phyloP scores from a whole-genome alignment of 2,888 invertebrate species.

The Melanargia galathea region DNA sequence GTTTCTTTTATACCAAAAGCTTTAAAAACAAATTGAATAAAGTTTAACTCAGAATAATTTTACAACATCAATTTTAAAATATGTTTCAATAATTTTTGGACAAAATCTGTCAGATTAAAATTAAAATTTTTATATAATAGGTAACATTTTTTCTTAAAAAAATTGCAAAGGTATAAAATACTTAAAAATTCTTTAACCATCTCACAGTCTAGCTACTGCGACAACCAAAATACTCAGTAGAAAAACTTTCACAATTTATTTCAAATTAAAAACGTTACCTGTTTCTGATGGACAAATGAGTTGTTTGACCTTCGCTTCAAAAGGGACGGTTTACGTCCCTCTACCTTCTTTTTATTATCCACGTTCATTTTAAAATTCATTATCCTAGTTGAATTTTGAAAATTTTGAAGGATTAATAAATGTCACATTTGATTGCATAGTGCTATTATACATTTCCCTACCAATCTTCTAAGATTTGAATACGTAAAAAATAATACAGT shows the following conservation, averaged over 20 bases:
- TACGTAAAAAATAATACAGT: no score
- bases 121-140: no score
- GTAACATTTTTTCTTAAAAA: no score
- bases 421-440: background rate
- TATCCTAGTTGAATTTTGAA: background rate
- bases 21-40: no score
- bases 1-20: no score
- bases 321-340: background rate
- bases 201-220: slow-evolving; percentile 16
- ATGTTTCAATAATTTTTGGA: no score
- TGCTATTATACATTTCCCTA: background rate
- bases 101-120: no score
- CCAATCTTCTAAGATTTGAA: background rate
- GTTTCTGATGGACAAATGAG: slow-evolving; percentile 18
- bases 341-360: background rate
- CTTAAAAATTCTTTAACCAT: background rate
- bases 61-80: no score
- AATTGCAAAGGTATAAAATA: background rate
- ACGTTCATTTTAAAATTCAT: background rate
- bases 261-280: slow-evolving; percentile 30
- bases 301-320: slow-evolving; percentile 14
- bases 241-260: slow-evolving; percentile 34
- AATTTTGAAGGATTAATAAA: background rate
- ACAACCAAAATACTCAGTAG: slow-evolving; percentile 26
- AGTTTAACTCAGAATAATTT: no score